Base-by-base conservation (phyloP, 2,113 vertebrate species). In the Turnix velox region DNA sequence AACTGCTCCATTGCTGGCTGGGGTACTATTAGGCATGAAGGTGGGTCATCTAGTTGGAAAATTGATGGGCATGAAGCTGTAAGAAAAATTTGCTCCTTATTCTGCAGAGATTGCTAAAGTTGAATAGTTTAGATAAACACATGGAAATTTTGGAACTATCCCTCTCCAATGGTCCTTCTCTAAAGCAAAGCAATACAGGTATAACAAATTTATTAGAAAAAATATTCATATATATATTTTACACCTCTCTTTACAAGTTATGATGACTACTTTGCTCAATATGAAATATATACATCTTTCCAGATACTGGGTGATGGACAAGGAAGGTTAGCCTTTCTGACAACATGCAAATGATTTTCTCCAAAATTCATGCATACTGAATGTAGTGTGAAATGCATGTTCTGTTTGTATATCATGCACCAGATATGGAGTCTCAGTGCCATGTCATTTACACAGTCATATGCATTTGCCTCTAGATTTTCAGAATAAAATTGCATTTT, bases 1-100 rank as follows among this genome's bases (percentile, higher is more conserved):
- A 97, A 85, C 23, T 99, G 99, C 89, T 97, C 96, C 33, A 98
- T 99, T 59, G 97, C 98, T 88, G 99, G 99, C 17, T 99, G 99
- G 99, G 99, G 99, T 22, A 18, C 1, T 2, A n/a, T 94, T 48
- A 7, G 0, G 8, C 2, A 84, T 4, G 48, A 59, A 85, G 98
- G 98, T 98, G 72, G n/a, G 95, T 95, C 19, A 62, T 58, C 25
- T 33, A 45, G 49, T 91, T 65, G 46, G 55, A 78, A 91, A 90
- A 89, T 55, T 65, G 33, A 46, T 8, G 52, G 48, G 18, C 33
- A 33, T 40, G n/a, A 48, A 90, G 30, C 31, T 2, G 3, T 35
- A 30, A 66, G 12, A 16, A 61, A 79, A 57, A 12, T 14, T 81
- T 61, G 14, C 5, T 80, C 31, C 66, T 73, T 18, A n/a, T 54